Evolutionary conservation across 35 echinoderm and acorn worm genomes (phyloP), one percentile per base, ranked within the genome.

Genomic region (Lytechinus pictus): DNA sequence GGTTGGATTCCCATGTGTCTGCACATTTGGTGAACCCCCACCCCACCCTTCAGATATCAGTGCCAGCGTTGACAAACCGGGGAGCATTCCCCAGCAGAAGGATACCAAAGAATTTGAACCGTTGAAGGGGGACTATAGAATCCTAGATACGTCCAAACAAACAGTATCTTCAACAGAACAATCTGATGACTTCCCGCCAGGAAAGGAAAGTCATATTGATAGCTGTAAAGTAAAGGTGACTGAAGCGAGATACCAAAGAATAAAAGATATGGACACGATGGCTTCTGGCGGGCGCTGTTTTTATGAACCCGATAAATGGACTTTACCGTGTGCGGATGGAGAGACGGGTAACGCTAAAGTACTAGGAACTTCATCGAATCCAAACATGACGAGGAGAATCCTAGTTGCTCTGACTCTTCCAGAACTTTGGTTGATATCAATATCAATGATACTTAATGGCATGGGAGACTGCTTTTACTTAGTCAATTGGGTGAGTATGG

Each of bases 401-500:
- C 11, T 44, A 2, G 27, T 90, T 44, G n/a, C 52, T 12, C 88
- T 90, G 88, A 54, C 88, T 44, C 52, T 52, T 33, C 88, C 88
- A 5, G 88, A 90, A 54, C 28, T 90, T 6, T 90, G 88, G 88
- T 90, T 54, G 52, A 14, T 90, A 52, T 52, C 88, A 44, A 90
- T 90, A 90, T 44, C 88, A 33, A 21, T 21, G 13, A 10, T 90
- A 19, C 11, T 90, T 12, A 52, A 90, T 54, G 88, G 88, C 10
- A 52, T 90, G 5, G 88, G 88, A 90, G 88, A 90, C 10, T 90
- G 88, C 52, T 90, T 90, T 90, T 90, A 90, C 52, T 90, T 90
- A 52, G 29, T 90, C 7, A 90, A 90, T 54, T 52, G 16, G 88
- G 88, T 90, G 16, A 52, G 66, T 79, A 79, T 79, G 10, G n/a